A percentile compares a stretch with the other conserved stretches of the same genome.
Conservation (phyloP, 1,140 invertebrate species). For the Sycobia sp. region DNA sequence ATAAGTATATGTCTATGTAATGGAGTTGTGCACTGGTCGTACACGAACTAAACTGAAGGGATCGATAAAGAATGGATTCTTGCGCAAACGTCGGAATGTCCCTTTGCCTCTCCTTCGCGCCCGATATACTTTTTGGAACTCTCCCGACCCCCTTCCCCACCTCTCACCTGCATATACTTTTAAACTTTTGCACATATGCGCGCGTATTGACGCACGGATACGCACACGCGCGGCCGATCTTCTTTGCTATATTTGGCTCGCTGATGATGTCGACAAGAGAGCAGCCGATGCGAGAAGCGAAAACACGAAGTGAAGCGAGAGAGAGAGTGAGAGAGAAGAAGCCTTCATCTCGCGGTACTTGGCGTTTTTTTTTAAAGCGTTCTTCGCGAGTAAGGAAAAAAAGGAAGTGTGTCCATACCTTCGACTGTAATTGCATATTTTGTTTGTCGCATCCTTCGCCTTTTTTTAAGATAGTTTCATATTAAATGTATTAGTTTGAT, state of each 20-base stretch:
- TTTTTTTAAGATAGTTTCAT: no score
- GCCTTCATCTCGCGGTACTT: background rate
- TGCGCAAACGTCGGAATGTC: background rate
- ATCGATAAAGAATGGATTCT: slow-evolving; percentile 2
- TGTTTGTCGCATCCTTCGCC: no score
- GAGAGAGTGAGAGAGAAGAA: background rate
- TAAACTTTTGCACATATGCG: background rate
- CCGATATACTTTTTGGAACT: background rate
- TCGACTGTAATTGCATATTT: no score
- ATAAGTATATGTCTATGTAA: no score
- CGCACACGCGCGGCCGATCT: background rate
- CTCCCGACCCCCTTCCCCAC: background rate
- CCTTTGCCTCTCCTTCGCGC: background rate
- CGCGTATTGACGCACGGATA: background rate
- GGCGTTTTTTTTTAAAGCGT: background rate
- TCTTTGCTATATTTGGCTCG: slow-evolving; percentile 27
- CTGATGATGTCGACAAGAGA: slow-evolving; percentile 16
- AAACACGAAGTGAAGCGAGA: no score
- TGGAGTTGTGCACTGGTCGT: no score
- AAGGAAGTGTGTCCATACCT: no score
- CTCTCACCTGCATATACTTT: background rate
- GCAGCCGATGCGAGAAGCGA: no score
- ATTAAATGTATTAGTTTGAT: no score
- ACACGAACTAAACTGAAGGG: no score
- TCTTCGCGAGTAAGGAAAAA: no score